Base-by-base conservation (phyloP, 2,797 vertebrate genomes). In the Morus bassanus region DNA sequence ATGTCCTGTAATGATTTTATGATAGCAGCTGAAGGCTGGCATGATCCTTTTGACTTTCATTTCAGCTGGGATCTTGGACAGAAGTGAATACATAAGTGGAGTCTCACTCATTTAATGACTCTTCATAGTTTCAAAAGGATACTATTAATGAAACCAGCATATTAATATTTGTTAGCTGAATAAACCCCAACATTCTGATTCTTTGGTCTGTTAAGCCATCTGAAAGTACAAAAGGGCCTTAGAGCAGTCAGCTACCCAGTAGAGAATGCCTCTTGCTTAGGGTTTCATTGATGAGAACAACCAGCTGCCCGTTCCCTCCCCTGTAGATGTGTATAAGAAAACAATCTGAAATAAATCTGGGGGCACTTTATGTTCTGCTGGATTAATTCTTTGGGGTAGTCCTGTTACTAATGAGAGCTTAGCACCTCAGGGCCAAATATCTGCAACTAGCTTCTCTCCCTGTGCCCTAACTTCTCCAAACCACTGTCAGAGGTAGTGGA, bases 61-160 rank as follows among this genome's bases (percentile, higher is more conserved):
- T 96, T 96, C 64, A 88, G 12, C 60, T 94, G 75, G 37, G 41
- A 53, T 95, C 74, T 82, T 89, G 81, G 74, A 91, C 56, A 74
- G 64, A 90, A 93, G 6, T 85, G 68, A 92, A 41, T 85, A 41
- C 9, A 1, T 76, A 73, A 69, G 41, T 68, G 35, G 19, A 92
- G 23, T 51, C 59, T 82, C 51, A 46, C 33, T 73, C 63, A 30
- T 63, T 67, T 76, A 82, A 87, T 4, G 11, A 57, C 33, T 68
- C 70, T 85, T 85, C 51, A 56, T 37, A 82, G 10, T 30, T 92
- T 97, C 84, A 83, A 85, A 93, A 86, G 48, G 72, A 74, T 80
- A 46, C 56, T 85, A 15, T 73, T 89, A 90, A 95, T 72, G 28
- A 90, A 95, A 91, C 28, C 30, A 85, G 91, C 77, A 83, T 50